Percentiles rank a stretch among this genome's conserved stretches.
Evolutionary conservation across 2,888 invertebrate species (phyloP).

Genomic region (Trachelus stipa): DNA sequence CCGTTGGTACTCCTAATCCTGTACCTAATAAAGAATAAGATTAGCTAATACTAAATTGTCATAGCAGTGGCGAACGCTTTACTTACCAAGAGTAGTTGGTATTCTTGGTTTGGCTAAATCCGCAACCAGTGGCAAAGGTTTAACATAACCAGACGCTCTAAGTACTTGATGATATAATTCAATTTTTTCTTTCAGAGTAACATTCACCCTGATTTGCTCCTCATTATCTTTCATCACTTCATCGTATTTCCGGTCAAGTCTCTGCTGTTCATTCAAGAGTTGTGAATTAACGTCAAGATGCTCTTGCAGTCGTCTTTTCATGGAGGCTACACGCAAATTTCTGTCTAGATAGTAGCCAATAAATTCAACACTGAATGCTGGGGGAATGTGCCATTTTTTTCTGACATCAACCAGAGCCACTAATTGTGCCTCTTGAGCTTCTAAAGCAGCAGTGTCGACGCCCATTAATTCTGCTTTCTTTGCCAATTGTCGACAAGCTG

Average conservation of each 20-base stretch:
- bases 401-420: slow-evolving; percentile 86
- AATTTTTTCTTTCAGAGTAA: slow-evolving; percentile 71
- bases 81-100: slow-evolving; percentile 54
- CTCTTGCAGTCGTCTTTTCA: slow-evolving; percentile 82
- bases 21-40: slow-evolving; percentile 40
- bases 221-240: slow-evolving; percentile 77
- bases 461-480: slow-evolving; percentile 93
- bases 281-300: slow-evolving; percentile 80
- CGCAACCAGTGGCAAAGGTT: slow-evolving; percentile 53
- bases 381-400: slow-evolving; percentile 94
- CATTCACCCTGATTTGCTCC: slow-evolving; percentile 74
- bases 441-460: slow-evolving; percentile 83
- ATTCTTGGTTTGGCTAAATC: slow-evolving; percentile 58
- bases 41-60: not conserved
- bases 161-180: slow-evolving; percentile 60
- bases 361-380: slow-evolving; percentile 94
- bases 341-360: slow-evolving; percentile 94
- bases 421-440: slow-evolving; percentile 85
- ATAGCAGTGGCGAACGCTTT: slow-evolving; percentile 13
- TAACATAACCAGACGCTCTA: slow-evolving; percentile 54
- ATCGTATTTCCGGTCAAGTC: slow-evolving; percentile 82
- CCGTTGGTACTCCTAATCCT: slow-evolving; percentile 80
- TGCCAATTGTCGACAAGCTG: slow-evolving; percentile 84
- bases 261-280: slow-evolving; percentile 82
- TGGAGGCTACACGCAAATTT: slow-evolving; percentile 82